Evolutionary conservation across 1,140 invertebrate genomes (phyloP).

Genomic region (Melanaphis sacchari): DNA sequence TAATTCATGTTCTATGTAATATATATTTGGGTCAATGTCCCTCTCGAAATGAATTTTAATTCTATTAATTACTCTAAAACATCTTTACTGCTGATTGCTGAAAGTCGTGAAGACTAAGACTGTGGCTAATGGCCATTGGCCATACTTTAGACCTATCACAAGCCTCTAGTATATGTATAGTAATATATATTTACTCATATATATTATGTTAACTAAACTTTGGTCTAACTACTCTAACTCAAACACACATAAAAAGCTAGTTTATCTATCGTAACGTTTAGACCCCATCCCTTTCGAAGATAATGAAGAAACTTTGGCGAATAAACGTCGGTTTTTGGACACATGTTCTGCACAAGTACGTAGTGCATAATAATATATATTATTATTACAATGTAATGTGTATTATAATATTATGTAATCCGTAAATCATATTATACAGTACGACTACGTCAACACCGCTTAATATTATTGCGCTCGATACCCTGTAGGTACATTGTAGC

Average conservation of each 20-base stretch:
- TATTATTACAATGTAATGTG: neutral
- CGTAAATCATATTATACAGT: neutral
- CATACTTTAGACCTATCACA: neutral
- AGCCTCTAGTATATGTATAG: no score
- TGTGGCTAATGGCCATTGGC: no score
- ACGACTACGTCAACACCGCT: neutral
- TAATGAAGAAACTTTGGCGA: neutral
- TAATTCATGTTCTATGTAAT: no score
- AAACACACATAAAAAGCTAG: neutral
- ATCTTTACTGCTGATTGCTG: neutral
- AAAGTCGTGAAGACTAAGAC: neutral
- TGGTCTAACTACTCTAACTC: neutral
- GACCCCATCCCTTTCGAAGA: neutral
- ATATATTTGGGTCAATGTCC: no score
- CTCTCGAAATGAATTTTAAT: neutral
- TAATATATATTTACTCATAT: neutral
- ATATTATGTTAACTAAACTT: neutral
- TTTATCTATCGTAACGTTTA: neutral
- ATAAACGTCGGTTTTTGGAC: neutral
- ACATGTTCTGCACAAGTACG: neutral
- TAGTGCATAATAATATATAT: neutral
- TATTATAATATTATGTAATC: neutral
- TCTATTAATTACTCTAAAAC: neutral
- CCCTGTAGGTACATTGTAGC: neutral
- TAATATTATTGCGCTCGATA: neutral